Conservation (phyloP, 2,888 invertebrate species). For the Morpho helenor region DNA sequence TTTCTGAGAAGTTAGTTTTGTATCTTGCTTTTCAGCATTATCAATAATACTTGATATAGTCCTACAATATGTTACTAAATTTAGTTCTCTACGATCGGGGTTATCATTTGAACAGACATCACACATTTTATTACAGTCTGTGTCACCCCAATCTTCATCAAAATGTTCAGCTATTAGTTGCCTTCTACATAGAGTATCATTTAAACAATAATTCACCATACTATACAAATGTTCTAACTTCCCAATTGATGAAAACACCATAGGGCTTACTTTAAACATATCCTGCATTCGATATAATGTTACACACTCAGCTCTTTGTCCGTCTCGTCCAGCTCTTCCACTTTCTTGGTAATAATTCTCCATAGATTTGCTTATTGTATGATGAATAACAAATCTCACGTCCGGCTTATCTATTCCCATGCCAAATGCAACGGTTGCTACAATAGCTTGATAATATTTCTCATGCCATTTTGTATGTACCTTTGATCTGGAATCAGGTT, state of each 20-base stretch:
- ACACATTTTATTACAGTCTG: constrained; percentile 89
- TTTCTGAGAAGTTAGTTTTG: constrained; percentile 85
- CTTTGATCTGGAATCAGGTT: constrained; percentile 81
- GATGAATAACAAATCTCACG: constrained; percentile 95
- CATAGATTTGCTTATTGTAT: constrained; percentile 89
- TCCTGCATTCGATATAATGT: constrained; percentile 88
- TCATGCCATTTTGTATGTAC: constrained; percentile 84
- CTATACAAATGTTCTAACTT: constrained; percentile 89
- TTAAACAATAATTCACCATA: constrained; percentile 88
- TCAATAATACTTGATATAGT: constrained; percentile 82
- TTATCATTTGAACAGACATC: constrained; percentile 82
- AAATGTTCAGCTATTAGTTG: constrained; percentile 90
- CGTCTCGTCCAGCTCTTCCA: constrained; percentile 92
- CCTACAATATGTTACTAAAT: constrained; percentile 73
- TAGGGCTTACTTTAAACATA: constrained; percentile 86
- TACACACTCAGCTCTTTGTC: constrained; percentile 86
- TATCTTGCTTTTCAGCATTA: constrained; percentile 80
- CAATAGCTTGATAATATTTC: constrained; percentile 86
- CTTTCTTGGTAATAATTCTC: constrained; percentile 97
- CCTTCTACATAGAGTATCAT: constrained; percentile 84
- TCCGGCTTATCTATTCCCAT: constrained; percentile 94
- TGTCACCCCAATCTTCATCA: constrained; percentile 89
- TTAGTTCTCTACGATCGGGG: constrained; percentile 47
- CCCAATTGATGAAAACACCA: constrained; percentile 90
- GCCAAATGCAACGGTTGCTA: constrained; percentile 96